These are phyloP conservation scores for Gibbula magus DNA, from an alignment of 2,888 invertebrate species.

Conservation along the genomic window DNA sequence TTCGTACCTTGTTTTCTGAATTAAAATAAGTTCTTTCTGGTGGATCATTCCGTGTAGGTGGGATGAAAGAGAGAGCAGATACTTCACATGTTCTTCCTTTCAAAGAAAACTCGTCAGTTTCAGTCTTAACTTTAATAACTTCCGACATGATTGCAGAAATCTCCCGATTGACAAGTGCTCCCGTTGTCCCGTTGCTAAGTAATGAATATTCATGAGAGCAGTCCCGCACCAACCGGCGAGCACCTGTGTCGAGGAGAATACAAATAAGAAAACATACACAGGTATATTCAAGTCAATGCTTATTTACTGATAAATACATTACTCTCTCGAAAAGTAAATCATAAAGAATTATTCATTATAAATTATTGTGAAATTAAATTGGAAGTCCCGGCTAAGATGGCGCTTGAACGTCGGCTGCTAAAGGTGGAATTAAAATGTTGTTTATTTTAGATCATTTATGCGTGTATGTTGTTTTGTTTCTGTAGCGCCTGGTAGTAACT, in stretches of 20 bases:
- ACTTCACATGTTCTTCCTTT: conserved; percentile 73
- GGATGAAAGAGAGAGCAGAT: conserved; percentile 72
- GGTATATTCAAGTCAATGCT: not conserved
- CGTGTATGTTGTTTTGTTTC: not conserved
- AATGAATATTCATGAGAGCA: conserved; percentile 9
- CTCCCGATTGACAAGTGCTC: not conserved
- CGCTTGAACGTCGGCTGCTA: conserved; percentile 7
- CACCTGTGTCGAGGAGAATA: not conserved
- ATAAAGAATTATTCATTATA: not conserved
- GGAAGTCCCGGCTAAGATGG: conserved; percentile 3
- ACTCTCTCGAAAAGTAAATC: not conserved
- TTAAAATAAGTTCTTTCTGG: conserved; percentile 70
- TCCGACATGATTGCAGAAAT: conserved; percentile 34
- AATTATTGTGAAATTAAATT: not conserved
- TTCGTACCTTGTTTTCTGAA: conserved; percentile 59
- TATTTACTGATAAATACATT: not conserved
- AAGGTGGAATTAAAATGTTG: not conserved
- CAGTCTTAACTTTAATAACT: conserved; percentile 61
- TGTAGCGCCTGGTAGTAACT: too few species aligned
- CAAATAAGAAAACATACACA: not conserved
- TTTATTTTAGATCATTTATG: conserved; percentile 10
- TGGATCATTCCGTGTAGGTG: conserved; percentile 62
- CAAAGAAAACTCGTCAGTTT: conserved; percentile 66
- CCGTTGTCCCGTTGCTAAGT: conserved; percentile 1
- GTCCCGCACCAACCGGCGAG: not conserved